Conservation (phyloP, 2,113 vertebrate species). For the western clawed frog (Xenopus tropicalis) region DNA sequence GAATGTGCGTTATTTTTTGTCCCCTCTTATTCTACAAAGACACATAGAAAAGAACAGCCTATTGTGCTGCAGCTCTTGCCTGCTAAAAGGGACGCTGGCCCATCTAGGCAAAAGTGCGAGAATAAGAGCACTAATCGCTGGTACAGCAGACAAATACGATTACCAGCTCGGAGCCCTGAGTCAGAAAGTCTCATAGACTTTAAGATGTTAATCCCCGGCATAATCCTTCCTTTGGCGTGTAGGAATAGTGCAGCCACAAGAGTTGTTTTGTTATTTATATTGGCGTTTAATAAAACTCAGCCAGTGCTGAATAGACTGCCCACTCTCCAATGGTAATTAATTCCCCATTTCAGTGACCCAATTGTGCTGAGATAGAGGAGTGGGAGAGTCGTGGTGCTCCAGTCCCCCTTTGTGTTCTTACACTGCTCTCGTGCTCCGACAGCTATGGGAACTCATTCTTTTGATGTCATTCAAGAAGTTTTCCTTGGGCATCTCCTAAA, state of each 20-base stretch:
- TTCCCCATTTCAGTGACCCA: constrained; percentile 84
- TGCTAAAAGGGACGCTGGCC: constrained; percentile 74
- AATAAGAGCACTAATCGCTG: constrained; percentile 74
- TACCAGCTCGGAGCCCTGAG: constrained; percentile 78
- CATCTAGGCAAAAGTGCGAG: constrained; percentile 66
- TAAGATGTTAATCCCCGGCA: constrained; percentile 78
- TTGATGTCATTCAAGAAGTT: constrained; percentile 82
- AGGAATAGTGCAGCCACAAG: constrained; percentile 79
- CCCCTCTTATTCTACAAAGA: constrained; percentile 57
- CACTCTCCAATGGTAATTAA: constrained; percentile 84
- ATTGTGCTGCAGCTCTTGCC: constrained; percentile 56
- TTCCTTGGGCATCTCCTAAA: constrained; percentile 80
- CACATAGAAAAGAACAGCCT: constrained; percentile 64
- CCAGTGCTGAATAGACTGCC: constrained; percentile 73
- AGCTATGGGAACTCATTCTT: constrained; percentile 79
- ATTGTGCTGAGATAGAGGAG: constrained; percentile 77
- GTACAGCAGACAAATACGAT: constrained; percentile 81
- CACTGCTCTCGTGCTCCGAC: constrained; percentile 75
- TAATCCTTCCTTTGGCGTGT: constrained; percentile 85
- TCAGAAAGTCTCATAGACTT: constrained; percentile 87
- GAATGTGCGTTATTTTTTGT: constrained; percentile 42
- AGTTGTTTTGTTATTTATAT: constrained; percentile 86
- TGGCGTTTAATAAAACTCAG: constrained; percentile 85
- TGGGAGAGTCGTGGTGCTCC: constrained; percentile 71
- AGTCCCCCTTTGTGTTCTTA: constrained; percentile 71